phyloP scores from a whole-genome alignment of 2,888 invertebrate genomes.

The Leistus spinibarbis region DNA sequence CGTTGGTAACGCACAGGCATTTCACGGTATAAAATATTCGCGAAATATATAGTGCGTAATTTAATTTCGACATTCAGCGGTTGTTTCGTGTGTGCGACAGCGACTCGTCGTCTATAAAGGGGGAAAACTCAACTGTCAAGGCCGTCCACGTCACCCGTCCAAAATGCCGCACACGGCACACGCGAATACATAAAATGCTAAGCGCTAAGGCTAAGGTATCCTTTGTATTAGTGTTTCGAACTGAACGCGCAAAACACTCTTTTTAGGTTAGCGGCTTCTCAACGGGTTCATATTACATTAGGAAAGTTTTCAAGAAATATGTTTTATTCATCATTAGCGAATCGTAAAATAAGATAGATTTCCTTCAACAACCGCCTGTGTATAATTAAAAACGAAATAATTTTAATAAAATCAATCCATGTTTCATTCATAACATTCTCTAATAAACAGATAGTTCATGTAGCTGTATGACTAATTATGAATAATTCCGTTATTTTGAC shows the following conservation, averaged over 20 bases:
- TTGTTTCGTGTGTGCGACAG: neutral
- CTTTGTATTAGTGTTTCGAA: neutral
- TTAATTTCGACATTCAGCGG: neutral
- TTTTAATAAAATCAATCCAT: neutral
- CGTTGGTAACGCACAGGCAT: neutral
- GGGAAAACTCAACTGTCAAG: constrained; percentile 17
- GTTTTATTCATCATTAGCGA: too few species aligned
- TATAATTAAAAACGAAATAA: neutral
- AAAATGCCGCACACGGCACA: constrained; percentile 14
- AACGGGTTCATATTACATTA: neutral
- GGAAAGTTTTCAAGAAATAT: too few species aligned
- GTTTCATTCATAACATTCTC: neutral
- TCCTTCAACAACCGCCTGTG: too few species aligned
- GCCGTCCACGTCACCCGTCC: neutral
- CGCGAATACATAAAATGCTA: constrained; percentile 14
- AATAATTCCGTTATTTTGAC: neutral
- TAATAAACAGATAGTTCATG: neutral
- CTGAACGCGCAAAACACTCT: neutral
- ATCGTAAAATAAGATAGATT: too few species aligned
- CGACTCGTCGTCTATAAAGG: neutral
- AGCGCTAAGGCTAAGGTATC: too few species aligned
- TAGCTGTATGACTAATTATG: neutral
- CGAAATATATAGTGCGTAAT: neutral
- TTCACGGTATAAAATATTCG: neutral
- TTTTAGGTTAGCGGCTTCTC: neutral